Conservation (phyloP, 2,797 vertebrate genomes). For the Sarcoramphus papa region DNA sequence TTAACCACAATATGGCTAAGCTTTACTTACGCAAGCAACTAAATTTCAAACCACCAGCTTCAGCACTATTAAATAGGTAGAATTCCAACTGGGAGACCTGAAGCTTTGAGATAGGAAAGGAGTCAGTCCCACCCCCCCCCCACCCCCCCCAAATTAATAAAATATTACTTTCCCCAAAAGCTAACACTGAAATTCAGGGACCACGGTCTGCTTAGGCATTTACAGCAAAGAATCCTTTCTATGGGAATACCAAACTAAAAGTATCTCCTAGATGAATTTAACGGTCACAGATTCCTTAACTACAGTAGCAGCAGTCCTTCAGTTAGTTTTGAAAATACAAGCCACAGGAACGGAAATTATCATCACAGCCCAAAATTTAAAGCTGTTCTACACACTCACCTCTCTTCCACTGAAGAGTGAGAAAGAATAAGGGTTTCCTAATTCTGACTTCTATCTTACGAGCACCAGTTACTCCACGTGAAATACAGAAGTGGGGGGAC, state of each 20-base stretch:
- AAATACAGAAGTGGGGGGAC: background rate
- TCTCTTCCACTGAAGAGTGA: background rate
- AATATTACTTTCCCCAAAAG: background rate
- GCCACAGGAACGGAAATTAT: background rate
- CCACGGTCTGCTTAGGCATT: background rate
- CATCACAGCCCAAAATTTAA: background rate
- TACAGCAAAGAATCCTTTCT: background rate
- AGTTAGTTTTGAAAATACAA: background rate
- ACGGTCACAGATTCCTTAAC: background rate
- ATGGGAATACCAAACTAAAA: background rate
- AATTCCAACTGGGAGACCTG: background rate
- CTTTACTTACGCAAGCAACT: background rate
- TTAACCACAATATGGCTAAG: background rate
- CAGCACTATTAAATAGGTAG: background rate
- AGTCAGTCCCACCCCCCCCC: background rate
- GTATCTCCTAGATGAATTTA: background rate
- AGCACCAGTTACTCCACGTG: background rate
- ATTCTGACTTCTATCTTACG: background rate
- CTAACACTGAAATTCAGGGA: background rate
- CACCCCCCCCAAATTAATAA: background rate
- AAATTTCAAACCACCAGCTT: background rate
- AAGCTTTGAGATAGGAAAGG: background rate
- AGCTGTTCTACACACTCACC: background rate
- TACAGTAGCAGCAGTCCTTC: background rate
- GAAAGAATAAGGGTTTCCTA: background rate